A percentile compares a stretch with the other conserved stretches of the same genome.
phyloP scores from a whole-genome alignment of 2,888 invertebrate species.

The Monochamus alternatus region DNA sequence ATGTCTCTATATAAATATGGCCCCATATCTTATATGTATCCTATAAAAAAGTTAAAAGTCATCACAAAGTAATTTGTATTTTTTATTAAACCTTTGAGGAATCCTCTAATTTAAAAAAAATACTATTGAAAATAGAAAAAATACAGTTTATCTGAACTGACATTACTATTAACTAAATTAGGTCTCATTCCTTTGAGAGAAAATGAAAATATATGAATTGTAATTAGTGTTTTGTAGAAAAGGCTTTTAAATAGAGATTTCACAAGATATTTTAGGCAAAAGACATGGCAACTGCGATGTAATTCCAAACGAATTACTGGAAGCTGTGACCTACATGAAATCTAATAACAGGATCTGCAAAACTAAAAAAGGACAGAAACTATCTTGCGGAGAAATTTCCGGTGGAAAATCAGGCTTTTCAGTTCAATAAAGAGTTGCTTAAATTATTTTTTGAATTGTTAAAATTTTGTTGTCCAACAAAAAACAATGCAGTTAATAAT shows the following conservation, averaged over 20 bases:
- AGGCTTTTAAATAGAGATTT: not conserved
- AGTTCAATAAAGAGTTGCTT: not conserved
- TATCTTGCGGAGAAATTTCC: not conserved
- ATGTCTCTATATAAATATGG: too few relatives aligned
- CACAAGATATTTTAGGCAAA: not conserved
- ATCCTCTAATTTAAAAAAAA: too few relatives aligned
- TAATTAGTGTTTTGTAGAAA: not conserved
- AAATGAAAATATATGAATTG: not conserved
- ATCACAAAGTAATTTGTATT: too few relatives aligned
- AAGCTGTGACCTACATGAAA: conserved; percentile 4
- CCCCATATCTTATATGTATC: too few relatives aligned
- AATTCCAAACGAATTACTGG: not conserved
- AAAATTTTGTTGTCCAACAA: too few relatives aligned
- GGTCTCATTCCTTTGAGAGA: not conserved
- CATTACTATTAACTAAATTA: too few relatives aligned
- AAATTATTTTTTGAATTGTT: too few relatives aligned
- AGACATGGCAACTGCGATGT: not conserved
- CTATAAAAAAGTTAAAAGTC: too few relatives aligned
- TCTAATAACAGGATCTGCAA: conserved; percentile 1
- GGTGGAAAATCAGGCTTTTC: not conserved
- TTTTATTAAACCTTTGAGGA: too few relatives aligned
- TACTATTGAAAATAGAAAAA: too few relatives aligned
- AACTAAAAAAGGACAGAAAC: not conserved
- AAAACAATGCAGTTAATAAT: too few relatives aligned
- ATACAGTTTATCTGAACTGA: too few relatives aligned